Evolutionary conservation across 2,113 vertebrate genomes (phyloP).

Genomic region (Mobula birostris): DNA sequence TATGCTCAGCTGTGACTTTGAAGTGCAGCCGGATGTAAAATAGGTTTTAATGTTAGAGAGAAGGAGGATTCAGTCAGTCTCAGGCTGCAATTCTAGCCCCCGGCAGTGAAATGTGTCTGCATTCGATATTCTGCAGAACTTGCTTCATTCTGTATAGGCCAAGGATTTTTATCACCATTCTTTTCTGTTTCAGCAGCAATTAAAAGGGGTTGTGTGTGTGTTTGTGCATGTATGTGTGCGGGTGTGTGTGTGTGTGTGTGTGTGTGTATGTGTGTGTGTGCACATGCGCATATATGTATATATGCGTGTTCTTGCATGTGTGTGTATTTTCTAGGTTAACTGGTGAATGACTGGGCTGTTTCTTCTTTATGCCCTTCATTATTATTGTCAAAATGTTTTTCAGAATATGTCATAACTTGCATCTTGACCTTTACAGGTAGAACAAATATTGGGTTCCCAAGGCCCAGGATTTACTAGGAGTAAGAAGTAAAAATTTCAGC

Average conservation of each 20-base stretch:
- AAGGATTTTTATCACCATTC: neutral
- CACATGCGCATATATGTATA: neutral
- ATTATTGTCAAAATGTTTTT: neutral
- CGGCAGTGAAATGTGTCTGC: conserved; percentile 5
- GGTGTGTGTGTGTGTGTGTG: neutral
- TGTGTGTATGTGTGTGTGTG: neutral
- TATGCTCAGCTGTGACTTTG: conserved; percentile 25
- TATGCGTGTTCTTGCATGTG: neutral
- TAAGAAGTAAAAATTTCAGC: neutral
- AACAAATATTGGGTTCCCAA: neutral
- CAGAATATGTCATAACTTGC: neutral
- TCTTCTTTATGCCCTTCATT: neutral
- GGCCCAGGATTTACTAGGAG: neutral
- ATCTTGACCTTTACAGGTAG: neutral
- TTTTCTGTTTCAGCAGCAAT: neutral
- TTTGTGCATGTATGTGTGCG: neutral
- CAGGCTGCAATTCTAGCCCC: neutral
- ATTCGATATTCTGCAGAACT: neutral
- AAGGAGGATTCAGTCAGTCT: neutral
- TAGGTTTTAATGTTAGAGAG: conserved; percentile 23
- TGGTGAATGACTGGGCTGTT: neutral
- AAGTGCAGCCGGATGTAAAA: conserved; percentile 27
- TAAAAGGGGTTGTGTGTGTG: neutral
- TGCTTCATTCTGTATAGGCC: neutral
- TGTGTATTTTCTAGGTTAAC: neutral